These are phyloP conservation scores for Pteropus alecto DNA, from an alignment of 2,113 vertebrate species.

Conservation along the genomic window DNA sequence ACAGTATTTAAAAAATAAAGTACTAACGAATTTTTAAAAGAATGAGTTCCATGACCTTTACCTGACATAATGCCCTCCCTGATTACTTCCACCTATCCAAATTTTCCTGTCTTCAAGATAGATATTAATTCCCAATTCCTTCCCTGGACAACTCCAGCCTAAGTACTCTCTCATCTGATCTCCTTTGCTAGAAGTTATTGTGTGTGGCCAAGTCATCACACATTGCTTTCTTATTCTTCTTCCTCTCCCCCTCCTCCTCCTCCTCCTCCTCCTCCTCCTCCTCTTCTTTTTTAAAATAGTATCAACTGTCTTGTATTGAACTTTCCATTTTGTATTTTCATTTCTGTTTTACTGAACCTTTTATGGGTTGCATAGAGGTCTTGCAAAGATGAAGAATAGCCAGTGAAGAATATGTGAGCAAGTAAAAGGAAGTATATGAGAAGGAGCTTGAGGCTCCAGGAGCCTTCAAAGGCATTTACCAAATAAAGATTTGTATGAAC, in stretches of 20 bases:
- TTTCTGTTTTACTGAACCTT: conserved; percentile 28
- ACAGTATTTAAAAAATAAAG: neutral
- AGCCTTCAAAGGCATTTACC: neutral
- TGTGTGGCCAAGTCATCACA: neutral
- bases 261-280: too few species aligned
- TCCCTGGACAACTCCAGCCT: neutral
- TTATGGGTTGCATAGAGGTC: neutral
- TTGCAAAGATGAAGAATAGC: neutral
- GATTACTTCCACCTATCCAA: neutral
- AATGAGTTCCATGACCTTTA: neutral
- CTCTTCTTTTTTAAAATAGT: neutral
- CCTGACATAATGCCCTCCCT: neutral
- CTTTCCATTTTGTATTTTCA: conserved; percentile 15
- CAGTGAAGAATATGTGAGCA: neutral
- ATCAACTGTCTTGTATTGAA: neutral
- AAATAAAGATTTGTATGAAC: neutral
- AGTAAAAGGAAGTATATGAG: neutral
- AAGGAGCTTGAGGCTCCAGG: neutral
- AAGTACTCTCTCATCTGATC: neutral
- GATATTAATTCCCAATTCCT: neutral
- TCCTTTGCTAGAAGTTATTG: neutral
- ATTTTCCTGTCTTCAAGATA: neutral
- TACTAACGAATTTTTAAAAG: neutral
- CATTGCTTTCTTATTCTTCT: neutral
- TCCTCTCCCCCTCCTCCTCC: too few species aligned